Percentiles rank a stretch among this genome's conserved stretches.
These are phyloP conservation scores for Corella eumyota DNA, from an alignment of 23 tunicate species.

Conservation along the genomic window DNA sequence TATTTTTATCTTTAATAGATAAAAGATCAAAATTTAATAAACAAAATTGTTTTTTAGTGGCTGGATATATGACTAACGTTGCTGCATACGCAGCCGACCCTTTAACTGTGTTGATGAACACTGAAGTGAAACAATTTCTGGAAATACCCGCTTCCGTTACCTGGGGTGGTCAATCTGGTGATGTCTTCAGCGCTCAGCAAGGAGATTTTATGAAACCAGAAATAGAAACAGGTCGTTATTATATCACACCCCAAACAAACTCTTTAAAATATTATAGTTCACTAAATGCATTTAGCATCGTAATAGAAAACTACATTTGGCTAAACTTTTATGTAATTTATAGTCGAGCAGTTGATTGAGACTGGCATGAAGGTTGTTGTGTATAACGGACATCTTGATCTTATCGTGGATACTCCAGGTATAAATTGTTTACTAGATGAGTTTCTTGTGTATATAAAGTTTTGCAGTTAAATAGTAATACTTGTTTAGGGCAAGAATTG, in stretches of 20 bases:
- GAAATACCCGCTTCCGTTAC: slow-evolving; percentile 65
- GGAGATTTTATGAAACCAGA: slow-evolving; percentile 95
- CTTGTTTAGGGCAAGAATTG: slow-evolving; percentile 50
- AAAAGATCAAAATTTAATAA: slow-evolving; percentile 1
- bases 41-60: slow-evolving; percentile 6
- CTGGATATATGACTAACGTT: slow-evolving; percentile 31
- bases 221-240: slow-evolving; percentile 48
- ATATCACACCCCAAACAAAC: no score
- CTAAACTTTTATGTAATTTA: background rate
- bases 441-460: background rate
- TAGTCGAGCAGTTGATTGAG: slow-evolving; percentile 47
- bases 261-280: no score
- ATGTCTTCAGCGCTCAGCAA: slow-evolving; percentile 44
- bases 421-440: background rate
- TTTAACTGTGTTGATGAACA: slow-evolving; percentile 47
- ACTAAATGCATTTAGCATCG: no score
- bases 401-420: slow-evolving; percentile 91
- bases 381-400: slow-evolving; percentile 85
- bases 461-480: background rate
- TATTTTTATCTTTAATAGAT: no score
- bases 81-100: slow-evolving; percentile 63
- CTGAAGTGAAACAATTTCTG: slow-evolving; percentile 41
- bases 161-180: slow-evolving; percentile 83
- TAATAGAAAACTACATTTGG: background rate
- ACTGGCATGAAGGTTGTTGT: slow-evolving; percentile 78